Base-by-base conservation (phyloP, 2,797 vertebrate species). In the Enteromius mattozi region DNA sequence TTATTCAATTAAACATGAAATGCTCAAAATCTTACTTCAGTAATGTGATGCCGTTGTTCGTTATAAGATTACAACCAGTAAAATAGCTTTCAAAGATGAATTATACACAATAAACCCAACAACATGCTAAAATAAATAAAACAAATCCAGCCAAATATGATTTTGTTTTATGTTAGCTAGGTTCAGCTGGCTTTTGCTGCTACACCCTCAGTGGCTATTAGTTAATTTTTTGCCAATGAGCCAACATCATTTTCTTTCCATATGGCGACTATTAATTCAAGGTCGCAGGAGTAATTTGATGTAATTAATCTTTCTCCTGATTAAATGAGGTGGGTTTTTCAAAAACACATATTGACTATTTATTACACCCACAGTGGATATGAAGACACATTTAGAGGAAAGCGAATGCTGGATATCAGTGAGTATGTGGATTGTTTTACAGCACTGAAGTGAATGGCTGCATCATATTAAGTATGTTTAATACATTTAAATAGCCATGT, bases 161-260 rank as follows among this genome's bases (percentile, higher is more conserved):
- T 75, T 75, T 19, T 19, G 17, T 51, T 51, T 75, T 30, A 51
- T 9, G 13, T 16, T 61, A 40, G 19, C 4, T 42, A 3, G n/a
- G 21, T 74, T 59, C 21, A 65, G 35, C 47, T 47, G 33, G 30
- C 27, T 33, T 49, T 51, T 81, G 49, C n/a, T 70, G 14, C 33
- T 7, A 59, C 24, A 74, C 24, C 9, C 42, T 7, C n/a, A 1
- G 2, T 65, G 13, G 4, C 5, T 47, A 65, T 81, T n/a, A 80
- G 45, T 66, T n/a, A 40, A 74, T 37, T 59, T 45, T 80, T 42
- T 54, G 19, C 47, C 54, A 74, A 37, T 74, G 70, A 82, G n/a
- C 40, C 24, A 72, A 65, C 21, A 78, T 16, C 1, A 10, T 27
- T 71, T 12, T 49, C 10, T 47, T n/a, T 59, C 37, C 68, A 35